Percentiles rank a stretch among this genome's conserved stretches.
Conservation (phyloP, 2,113 vertebrate species). For the Xiphophorus couchianus region DNA sequence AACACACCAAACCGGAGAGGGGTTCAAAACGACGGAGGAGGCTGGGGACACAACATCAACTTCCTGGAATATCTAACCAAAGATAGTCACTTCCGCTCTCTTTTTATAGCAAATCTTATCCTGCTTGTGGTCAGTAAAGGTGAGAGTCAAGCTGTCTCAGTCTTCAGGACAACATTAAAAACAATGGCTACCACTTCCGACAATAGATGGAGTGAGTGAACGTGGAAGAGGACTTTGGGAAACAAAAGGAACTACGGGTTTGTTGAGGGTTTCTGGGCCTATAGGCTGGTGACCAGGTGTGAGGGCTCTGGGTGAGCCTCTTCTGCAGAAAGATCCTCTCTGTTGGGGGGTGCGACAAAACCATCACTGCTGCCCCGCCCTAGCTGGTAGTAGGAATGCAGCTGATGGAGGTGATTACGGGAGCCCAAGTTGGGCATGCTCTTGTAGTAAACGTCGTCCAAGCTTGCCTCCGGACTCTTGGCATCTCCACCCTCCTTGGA, state of each 20-base stretch:
- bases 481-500: constrained; percentile 65
- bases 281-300: constrained; percentile 98
- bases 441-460: constrained; percentile 97
- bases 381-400: constrained; percentile 96
- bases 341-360: constrained; percentile 92
- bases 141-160: constrained; percentile 71
- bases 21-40: constrained; percentile 16
- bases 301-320: constrained; percentile 86
- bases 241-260: constrained; percentile 43
- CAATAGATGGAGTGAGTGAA: constrained; percentile 78
- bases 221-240: constrained; percentile 21
- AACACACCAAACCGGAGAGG: constrained; percentile 67
- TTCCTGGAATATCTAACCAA: constrained; percentile 58
- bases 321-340: constrained; percentile 87
- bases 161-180: constrained; percentile 81
- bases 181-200: constrained; percentile 86
- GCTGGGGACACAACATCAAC: constrained; percentile 62
- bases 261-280: constrained; percentile 61
- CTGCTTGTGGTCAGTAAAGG: constrained; percentile 63
- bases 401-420: constrained; percentile 91
- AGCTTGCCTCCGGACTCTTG: constrained; percentile 71
- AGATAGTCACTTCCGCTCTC: constrained; percentile 45
- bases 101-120: constrained; percentile 26
- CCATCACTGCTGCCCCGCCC: constrained; percentile 97
- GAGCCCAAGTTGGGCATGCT: constrained; percentile 99